phyloP scores from a whole-genome alignment of 2,113 vertebrate genomes.

The Fregata magnificens region DNA sequence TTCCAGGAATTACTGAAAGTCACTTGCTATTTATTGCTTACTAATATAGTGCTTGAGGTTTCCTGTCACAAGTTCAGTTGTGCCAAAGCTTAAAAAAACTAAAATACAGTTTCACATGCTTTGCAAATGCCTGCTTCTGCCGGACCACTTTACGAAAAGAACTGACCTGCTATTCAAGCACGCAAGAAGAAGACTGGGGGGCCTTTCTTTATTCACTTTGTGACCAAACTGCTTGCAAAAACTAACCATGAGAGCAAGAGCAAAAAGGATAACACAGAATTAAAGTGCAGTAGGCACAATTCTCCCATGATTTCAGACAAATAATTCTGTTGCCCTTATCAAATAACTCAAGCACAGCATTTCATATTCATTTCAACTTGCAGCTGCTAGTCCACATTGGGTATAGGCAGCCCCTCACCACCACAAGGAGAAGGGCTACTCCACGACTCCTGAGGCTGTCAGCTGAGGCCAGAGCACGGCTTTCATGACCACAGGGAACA shows the following conservation, averaged over 20 bases:
- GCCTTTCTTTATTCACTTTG: background rate
- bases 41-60: constrained; percentile 40
- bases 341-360: background rate
- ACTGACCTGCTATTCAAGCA: background rate
- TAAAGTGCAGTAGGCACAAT: background rate
- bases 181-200: background rate
- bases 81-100: background rate
- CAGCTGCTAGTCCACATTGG: background rate
- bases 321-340: background rate
- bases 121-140: background rate
- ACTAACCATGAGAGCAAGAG: background rate
- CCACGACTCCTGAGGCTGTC: background rate
- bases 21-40: constrained; percentile 33
- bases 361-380: background rate
- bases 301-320: background rate
- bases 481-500: background rate
- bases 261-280: background rate
- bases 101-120: background rate
- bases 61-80: constrained; percentile 16
- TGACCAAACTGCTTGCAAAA: background rate
- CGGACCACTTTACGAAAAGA: background rate
- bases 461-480: background rate
- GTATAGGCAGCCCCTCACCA: background rate
- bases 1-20: constrained; percentile 58
- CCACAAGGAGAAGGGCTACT: background rate